phyloP scores from a whole-genome alignment of 2,888 invertebrate species.

The Octodonta nipae region DNA sequence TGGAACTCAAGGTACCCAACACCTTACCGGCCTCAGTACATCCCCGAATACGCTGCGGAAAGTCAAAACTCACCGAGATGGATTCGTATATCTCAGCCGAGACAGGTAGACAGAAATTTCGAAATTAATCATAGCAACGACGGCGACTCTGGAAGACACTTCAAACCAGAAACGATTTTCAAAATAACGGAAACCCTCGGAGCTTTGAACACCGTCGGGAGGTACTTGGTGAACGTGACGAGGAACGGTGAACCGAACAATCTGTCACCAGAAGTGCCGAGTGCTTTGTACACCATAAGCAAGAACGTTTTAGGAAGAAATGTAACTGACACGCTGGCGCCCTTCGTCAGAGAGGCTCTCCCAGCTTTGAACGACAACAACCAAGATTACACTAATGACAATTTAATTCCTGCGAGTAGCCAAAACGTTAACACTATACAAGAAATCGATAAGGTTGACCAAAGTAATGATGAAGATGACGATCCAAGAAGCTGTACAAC shows the following conservation, averaged over 20 bases:
- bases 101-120: slow-evolving; percentile 4
- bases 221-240: slow-evolving; percentile 73
- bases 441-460: slow-evolving; percentile 26
- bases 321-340: slow-evolving; percentile 68
- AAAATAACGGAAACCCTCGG: slow-evolving; percentile 52
- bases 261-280: slow-evolving; percentile 46
- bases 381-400: slow-evolving; percentile 8
- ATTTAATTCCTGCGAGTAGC: slow-evolving; percentile 20
- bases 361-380: slow-evolving; percentile 19
- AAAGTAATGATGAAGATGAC: slow-evolving; percentile 35
- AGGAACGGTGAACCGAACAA: slow-evolving; percentile 33
- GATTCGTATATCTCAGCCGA: slow-evolving; percentile 22
- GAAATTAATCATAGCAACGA: slow-evolving; percentile 11
- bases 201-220: slow-evolving; percentile 74
- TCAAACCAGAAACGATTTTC: slow-evolving; percentile 34
- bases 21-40: too few relatives aligned
- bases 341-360: slow-evolving; percentile 45
- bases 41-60: too few relatives aligned
- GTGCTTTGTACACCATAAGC: slow-evolving; percentile 65
- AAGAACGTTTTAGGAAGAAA: slow-evolving; percentile 67
- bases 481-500: slow-evolving; percentile 62
- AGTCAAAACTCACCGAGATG: slow-evolving; percentile 17
- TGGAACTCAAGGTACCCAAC: slow-evolving; percentile 17
- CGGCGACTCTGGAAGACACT: slow-evolving; percentile 27
- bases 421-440: slow-evolving; percentile 18